Conservation (phyloP, 2,113 vertebrate species). For the Scytalopus superciliaris region DNA sequence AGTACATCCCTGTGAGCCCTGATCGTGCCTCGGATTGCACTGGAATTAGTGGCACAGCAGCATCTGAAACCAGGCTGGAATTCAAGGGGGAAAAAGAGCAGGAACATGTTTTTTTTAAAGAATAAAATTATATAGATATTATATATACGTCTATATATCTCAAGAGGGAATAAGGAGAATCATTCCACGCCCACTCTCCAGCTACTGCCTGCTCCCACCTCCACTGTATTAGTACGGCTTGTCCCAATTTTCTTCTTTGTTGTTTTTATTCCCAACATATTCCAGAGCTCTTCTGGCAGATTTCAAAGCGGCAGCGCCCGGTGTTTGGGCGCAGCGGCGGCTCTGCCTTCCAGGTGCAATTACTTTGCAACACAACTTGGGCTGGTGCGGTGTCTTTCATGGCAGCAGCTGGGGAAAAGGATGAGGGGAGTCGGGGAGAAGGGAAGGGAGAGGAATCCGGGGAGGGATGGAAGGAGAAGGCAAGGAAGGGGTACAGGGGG, state of each 20-base stretch:
- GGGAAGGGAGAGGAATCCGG: not conserved
- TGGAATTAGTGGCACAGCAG: not conserved
- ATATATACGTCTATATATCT: not conserved
- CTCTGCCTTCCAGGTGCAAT: constrained; percentile 66
- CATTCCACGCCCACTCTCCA: not conserved
- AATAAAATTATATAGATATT: not conserved
- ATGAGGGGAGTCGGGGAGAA: not conserved
- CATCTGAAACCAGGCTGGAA: not conserved
- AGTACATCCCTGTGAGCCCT: not conserved
- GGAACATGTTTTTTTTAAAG: not conserved
- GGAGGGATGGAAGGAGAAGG: not conserved
- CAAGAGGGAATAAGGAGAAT: constrained; percentile 6
- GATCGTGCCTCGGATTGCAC: fast-evolving
- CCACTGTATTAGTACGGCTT: not conserved
- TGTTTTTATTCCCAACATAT: constrained; percentile 38
- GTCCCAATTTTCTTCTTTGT: constrained; percentile 54
- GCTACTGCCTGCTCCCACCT: constrained; percentile 13
- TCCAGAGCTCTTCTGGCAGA: not conserved
- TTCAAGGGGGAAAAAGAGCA: not conserved
- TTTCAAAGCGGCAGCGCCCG: constrained; percentile 41
- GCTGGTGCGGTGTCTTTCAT: not conserved
- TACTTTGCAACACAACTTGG: constrained; percentile 62
- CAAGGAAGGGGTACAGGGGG: fast-evolving
- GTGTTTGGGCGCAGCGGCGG: not conserved
- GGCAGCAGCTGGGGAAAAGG: not conserved